Base-by-base conservation (phyloP, 2,113 vertebrate species). In the Paratilapia polleni region DNA sequence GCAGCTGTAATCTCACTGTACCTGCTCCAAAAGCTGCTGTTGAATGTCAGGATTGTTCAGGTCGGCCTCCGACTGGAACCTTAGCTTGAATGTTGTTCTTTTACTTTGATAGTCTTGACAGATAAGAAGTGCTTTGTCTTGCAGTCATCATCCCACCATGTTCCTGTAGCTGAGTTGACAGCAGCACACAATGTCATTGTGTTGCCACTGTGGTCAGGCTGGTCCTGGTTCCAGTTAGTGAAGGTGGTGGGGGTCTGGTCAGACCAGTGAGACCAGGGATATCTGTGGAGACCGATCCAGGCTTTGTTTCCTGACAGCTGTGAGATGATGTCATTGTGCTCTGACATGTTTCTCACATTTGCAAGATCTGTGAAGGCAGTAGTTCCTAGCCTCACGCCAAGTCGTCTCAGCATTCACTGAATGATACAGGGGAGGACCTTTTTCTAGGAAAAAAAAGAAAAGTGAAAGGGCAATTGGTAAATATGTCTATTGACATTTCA, bases 211-310 rank as follows among this genome's bases (percentile, higher is more conserved):
- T 8, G 28, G 11, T 47, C 7, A 0, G 86, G 76, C 61, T 81
- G 14, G 2, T 2, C 7, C 0, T 0, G 0, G 1, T n/a, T 2
- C 92, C 92, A 94, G 52, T 87, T 78, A n/a, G 6, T 66, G 41
- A 83, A 89, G 43, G 9, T 76, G 1, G 12, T 17, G 8, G 3
- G 49, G 7, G 6, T 88, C 5, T 24, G 22, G 54, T 90, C 83
- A 13, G 92, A 92, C 92, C 93, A 92, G 15, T 20, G 5, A 20
- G n/a, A 4, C 80, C 88, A 92, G 2, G 1, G 1, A 1, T 14
- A 22, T 81, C 91, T 83, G 61, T 61, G 5, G 13, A 94, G 91
- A 59, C 92, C 89, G 0, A 94, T 85, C 93, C 92, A 93, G 19
- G 64, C n/a, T n/a, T n/a, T 2, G 1, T 11, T 0, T 1, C 1